Percentiles rank a stretch among this genome's conserved stretches.
These are phyloP conservation scores for Caenorhabditis drosophilae DNA, from an alignment of 2,888 invertebrate genomes.

Conservation along the genomic window DNA sequence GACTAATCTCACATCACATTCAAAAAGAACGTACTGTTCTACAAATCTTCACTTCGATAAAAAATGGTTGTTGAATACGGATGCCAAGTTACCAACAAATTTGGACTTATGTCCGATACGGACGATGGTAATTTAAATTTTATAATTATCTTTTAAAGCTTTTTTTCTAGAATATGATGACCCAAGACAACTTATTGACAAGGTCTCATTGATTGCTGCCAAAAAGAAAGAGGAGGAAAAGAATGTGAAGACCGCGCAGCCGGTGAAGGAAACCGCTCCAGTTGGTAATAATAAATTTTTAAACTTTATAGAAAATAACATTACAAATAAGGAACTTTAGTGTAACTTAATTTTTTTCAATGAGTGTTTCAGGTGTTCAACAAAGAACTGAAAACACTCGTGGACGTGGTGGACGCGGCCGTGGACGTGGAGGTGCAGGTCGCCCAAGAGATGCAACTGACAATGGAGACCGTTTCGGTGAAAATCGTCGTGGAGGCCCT, in stretches of 20 bases:
- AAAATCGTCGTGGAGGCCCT: constrained; percentile 48
- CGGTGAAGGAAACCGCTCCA: constrained; percentile 35
- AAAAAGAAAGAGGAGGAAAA: constrained; percentile 52
- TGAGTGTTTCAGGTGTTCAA: constrained; percentile 10
- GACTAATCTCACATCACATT: constrained; percentile 24
- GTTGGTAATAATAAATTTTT: constrained; percentile 13
- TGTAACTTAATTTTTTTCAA: too few relatives aligned
- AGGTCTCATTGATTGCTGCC: constrained; percentile 38
- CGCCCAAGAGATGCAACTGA: constrained; percentile 41
- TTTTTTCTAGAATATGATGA: constrained; percentile 57
- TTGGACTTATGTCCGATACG: constrained; percentile 54
- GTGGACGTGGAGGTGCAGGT: constrained; percentile 55
- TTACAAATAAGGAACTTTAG: background rate
- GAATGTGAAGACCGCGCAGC: constrained; percentile 46
- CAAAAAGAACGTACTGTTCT: constrained; percentile 36
- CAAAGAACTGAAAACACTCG: constrained; percentile 40
- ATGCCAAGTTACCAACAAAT: constrained; percentile 60
- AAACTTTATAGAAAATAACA: background rate
- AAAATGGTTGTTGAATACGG: constrained; percentile 57
- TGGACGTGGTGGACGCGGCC: constrained; percentile 57
- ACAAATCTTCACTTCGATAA: constrained; percentile 36
- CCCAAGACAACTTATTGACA: constrained; percentile 55
- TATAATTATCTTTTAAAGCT: background rate
- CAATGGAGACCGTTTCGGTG: constrained; percentile 36
- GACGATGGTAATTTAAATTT: constrained; percentile 56